Evolutionary conservation across 2,888 invertebrate species (phyloP), one percentile per base, ranked within the genome.

Genomic region (Drosophila peninsularis): DNA sequence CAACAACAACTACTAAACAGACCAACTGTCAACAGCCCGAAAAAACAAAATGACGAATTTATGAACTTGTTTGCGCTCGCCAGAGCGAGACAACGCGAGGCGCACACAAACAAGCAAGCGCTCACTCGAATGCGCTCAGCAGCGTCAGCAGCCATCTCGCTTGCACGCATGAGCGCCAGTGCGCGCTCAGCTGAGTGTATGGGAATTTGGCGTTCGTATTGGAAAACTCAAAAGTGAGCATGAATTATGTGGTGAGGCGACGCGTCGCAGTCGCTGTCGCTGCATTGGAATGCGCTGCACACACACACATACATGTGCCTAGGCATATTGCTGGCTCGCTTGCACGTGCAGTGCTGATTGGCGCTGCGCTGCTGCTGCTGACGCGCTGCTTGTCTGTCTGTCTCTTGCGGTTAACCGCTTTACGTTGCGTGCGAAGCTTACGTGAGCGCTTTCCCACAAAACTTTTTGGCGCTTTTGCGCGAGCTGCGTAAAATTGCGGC

Each of bases 41-140:
- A 82, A 90, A 90, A 90, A 91, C 90, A 90, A 90, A 91, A 91
- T 91, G 91, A 90, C 85, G 91, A 89, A 90, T 91, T 90, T 89
- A 90, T 90, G 81, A 86, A 86, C 78, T 76, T 74, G 75, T 70
- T 71, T 67, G 62, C 62, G 83, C 71, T 79, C 83, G 83, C 56
- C 9, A 73, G 57, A 75, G 65, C 65, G 87, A 75, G 84, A 81
- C 57, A 62, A 75, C 68, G 47, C 24, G 27, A 55, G 14, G 41
- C 17, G 30, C 55, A 42, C 39, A 45, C 39, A 24, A 13, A 10
- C 44, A 53, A 34, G 11, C 63, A 30, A 21, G 41, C 41, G 21
- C 74, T 73, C 77, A 74, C 54, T 34, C 77, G 55, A 76, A 49
- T 56, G 65, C 19, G 62, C 63, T 57, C 45, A 47, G 32, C 50